phyloP scores from a whole-genome alignment of 2,797 vertebrate genomes.

The Rhadinocentrus ornatus region DNA sequence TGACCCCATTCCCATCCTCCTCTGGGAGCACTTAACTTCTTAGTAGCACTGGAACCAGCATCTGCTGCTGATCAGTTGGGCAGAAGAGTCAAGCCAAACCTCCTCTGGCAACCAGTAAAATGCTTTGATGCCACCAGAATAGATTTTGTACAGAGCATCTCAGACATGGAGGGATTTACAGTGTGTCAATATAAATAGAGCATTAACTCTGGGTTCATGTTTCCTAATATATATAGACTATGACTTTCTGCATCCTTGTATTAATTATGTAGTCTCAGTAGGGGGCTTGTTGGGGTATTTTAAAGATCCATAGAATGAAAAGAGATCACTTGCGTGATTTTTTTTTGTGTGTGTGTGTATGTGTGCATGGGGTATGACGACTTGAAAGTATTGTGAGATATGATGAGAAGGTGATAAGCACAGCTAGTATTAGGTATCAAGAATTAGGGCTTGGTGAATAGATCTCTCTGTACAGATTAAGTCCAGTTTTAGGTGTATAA shows the following conservation, averaged over 20 bases:
- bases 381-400: conserved; percentile 14
- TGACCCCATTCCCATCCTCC: conserved; percentile 27
- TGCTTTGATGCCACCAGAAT: conserved; percentile 5
- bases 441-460: background rate
- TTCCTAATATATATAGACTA: conserved; percentile 10
- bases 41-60: conserved; percentile 43
- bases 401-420: conserved; percentile 39
- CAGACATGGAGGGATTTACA: conserved; percentile 13
- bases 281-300: conserved; percentile 17
- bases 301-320: background rate
- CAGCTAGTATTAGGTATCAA: conserved; percentile 19
- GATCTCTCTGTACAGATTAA: conserved; percentile 13
- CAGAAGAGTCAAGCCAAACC: conserved; percentile 14
- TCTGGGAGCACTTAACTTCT: conserved; percentile 46
- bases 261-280: background rate
- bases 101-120: conserved; percentile 24
- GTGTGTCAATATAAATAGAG: conserved; percentile 37
- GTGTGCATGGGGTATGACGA: background rate
- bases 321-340: background rate
- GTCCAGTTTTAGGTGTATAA: background rate
- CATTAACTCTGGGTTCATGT: background rate
- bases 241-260: background rate
- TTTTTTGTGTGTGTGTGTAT: conserved; percentile 1
- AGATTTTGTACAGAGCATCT: conserved; percentile 13
- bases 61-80: conserved; percentile 52